These are phyloP conservation scores for Agriopis aurantiaria DNA, from an alignment of 2,888 invertebrate genomes.

Conservation along the genomic window DNA sequence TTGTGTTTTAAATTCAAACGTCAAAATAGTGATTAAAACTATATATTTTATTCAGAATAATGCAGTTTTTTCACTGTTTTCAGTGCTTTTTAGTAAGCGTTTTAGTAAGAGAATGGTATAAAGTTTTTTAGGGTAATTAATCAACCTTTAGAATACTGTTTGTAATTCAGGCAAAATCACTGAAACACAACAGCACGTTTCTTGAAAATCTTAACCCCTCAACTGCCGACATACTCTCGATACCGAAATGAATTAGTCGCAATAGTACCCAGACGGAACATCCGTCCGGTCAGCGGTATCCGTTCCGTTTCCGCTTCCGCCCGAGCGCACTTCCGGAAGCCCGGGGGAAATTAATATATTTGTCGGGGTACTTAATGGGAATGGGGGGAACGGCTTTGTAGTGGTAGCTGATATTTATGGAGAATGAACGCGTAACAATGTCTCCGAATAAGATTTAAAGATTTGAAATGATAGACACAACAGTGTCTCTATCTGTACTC, in stretches of 20 bases:
- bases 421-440: conserved; percentile 10
- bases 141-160: too few relatives aligned
- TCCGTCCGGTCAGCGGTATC: conserved; percentile 73
- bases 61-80: too few relatives aligned
- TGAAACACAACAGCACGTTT: background rate
- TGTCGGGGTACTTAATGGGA: conserved; percentile 38
- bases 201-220: conserved; percentile 5
- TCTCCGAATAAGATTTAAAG: conserved; percentile 3
- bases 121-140: too few relatives aligned
- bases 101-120: too few relatives aligned
- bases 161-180: too few relatives aligned
- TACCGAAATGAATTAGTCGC: conserved; percentile 67
- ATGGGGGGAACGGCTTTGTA: conserved; percentile 22
- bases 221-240: conserved; percentile 14
- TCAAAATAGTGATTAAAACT: too few relatives aligned
- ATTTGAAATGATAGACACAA: background rate
- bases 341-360: conserved; percentile 47
- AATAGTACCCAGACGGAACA: conserved; percentile 72
- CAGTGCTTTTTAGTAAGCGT: too few relatives aligned
- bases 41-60: too few relatives aligned
- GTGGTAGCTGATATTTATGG: conserved; percentile 21
- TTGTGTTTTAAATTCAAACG: too few relatives aligned
- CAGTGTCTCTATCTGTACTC: too few relatives aligned
- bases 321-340: conserved; percentile 59
- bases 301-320: conserved; percentile 62